These are phyloP conservation scores for Pygoscelis antarcticus DNA, from an alignment of 2,113 vertebrate species.

Conservation along the genomic window DNA sequence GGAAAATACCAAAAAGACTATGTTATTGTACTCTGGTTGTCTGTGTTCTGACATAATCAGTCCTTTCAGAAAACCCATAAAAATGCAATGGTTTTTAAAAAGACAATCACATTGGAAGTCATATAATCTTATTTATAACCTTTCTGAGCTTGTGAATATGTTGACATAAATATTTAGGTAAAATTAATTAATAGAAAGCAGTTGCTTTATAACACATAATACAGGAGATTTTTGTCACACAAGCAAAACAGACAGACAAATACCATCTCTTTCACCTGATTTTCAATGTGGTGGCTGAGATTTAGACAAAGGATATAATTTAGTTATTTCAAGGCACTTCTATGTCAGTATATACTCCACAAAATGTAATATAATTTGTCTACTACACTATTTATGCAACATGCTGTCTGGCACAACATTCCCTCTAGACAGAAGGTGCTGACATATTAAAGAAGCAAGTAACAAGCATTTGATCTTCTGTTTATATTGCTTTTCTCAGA, in stretches of 20 bases:
- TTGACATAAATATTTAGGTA: neutral
- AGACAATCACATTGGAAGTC: neutral
- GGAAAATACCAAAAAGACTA: neutral
- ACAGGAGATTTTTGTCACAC: neutral
- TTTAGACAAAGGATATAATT: constrained; percentile 26
- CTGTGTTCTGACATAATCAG: neutral
- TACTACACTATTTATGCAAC: constrained; percentile 42
- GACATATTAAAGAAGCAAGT: constrained; percentile 58
- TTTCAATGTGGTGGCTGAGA: neutral
- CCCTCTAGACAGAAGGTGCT: constrained; percentile 66
- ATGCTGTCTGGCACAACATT: constrained; percentile 54
- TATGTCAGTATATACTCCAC: neutral
- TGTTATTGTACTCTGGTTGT: neutral
- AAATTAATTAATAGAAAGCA: constrained; percentile 27
- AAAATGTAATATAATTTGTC: constrained; percentile 59
- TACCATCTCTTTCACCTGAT: neutral
- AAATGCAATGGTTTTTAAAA: neutral
- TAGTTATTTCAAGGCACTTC: constrained; percentile 49
- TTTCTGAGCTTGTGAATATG: neutral
- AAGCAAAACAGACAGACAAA: neutral
- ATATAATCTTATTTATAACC: neutral
- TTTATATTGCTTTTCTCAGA: constrained; percentile 49
- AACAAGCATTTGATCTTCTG: constrained; percentile 43
- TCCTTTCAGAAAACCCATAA: neutral
- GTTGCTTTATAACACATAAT: neutral